These are phyloP conservation scores for Caenorhabditis virilis DNA, from an alignment of 2,888 invertebrate species.

Conservation along the genomic window DNA sequence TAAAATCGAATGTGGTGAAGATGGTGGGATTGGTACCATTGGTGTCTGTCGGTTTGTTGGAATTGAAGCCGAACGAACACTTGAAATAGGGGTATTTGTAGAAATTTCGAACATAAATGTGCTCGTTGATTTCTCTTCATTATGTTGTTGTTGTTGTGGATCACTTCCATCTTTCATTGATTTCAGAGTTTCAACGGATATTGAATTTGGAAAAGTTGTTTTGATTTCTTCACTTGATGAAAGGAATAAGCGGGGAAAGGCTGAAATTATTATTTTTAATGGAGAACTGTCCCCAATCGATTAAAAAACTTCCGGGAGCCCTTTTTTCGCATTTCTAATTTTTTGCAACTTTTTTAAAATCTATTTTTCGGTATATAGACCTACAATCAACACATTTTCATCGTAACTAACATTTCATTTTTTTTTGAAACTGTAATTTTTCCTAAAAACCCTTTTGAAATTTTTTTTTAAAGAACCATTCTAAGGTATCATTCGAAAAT, in stretches of 20 bases:
- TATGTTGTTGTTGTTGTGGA: not conserved
- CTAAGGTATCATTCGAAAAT: too few relatives aligned
- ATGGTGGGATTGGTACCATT: constrained; percentile 1
- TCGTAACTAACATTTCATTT: too few relatives aligned
- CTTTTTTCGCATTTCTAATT: too few relatives aligned
- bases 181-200: constrained; percentile 15
- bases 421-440: too few relatives aligned
- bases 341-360: too few relatives aligned
- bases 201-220: constrained; percentile 13
- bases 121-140: constrained; percentile 15
- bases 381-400: too few relatives aligned
- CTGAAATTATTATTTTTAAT: constrained; percentile 3
- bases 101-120: constrained; percentile 23
- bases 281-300: too few relatives aligned
- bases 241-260: constrained; percentile 47
- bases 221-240: constrained; percentile 32
- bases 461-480: too few relatives aligned
- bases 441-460: too few relatives aligned
- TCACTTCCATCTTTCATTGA: not conserved
- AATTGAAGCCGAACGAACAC: constrained; percentile 15
- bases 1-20: constrained; percentile 25
- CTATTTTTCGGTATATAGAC: too few relatives aligned
- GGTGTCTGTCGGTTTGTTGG: constrained; percentile 8
- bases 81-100: constrained; percentile 19
- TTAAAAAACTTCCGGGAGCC: too few relatives aligned